Evolutionary conservation across 1,140 invertebrate species (phyloP), one percentile per base, ranked within the genome.

Genomic region (Cydia strobilella): DNA sequence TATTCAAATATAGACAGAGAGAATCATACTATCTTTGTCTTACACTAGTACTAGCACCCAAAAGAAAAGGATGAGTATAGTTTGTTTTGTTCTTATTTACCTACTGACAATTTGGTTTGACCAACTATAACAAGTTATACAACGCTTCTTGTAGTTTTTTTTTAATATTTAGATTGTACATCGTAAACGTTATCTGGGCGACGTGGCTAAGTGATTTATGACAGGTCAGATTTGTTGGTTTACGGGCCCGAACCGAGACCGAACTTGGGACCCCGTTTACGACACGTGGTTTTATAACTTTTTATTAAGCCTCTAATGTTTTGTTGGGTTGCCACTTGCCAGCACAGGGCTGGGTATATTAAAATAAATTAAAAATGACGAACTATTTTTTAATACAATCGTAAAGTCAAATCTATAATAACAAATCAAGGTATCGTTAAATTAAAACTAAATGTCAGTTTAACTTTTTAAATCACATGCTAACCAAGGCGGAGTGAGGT

Each of bases 161-260:
- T 87, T 89, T 90, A 77, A 90, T 90, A 91, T 91, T 91, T 90
- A 84, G 85, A 87, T 90, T 80, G 76, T 86, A 86, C 85, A 81
- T 87, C 87, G 83, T 91, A 90, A 90, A 86, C 76, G 85, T 90
- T 92, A 90, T 90, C 88, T 88, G 84, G 84, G 89, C 84, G 87
- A 81, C 86, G 90, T 88, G 90, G 84, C 86, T 92, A 92, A 92
- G 86, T 92, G 90, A 92, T 92, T 92, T 92, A 92, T 84, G 90
- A 90, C 82, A 84, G 90, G 88, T 92, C 88, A 91, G 89, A 92
- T 92, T 92, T 92, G 90, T 92, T 91, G 85, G 90, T 92, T 91
- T 90, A 89, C 88, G 84, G 82, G 82, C 77, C 76, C 80, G 78
- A 80, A 80, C 87, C 86, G 85, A 92, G 90, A 80, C 87, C 86